phyloP scores from a whole-genome alignment of 2,113 vertebrate genomes.

The Lipotes vexillifer region DNA sequence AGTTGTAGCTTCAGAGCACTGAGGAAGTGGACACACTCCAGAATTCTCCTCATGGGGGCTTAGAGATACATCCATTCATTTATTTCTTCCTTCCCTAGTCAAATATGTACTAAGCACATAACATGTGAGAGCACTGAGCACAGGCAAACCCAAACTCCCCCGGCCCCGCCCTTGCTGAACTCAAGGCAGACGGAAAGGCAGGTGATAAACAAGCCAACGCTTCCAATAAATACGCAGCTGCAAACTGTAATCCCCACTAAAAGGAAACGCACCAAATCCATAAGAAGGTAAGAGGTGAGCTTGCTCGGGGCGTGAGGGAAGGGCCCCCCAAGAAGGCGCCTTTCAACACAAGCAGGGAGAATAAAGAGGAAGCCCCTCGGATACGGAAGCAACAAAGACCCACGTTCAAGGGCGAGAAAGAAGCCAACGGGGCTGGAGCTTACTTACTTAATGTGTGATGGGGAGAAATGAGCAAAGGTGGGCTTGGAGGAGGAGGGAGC shows the following conservation, averaged over 20 bases:
- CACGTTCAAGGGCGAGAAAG: background rate
- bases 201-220: background rate
- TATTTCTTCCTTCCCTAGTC: background rate
- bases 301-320: background rate
- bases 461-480: background rate
- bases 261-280: background rate
- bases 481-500: background rate
- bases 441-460: background rate
- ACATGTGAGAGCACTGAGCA: accelerated
- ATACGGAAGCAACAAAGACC: background rate
- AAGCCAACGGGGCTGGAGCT: background rate
- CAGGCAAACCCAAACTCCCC: background rate
- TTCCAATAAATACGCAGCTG: background rate
- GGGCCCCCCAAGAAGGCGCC: background rate
- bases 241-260: background rate
- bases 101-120: background rate
- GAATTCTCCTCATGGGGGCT: background rate
- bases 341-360: background rate
- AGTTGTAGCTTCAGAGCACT: background rate
- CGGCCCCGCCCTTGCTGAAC: background rate
- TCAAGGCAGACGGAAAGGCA: background rate
- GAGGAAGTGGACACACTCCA: background rate
- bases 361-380: background rate
- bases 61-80: background rate
- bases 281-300: background rate